Percentiles rank a stretch among this genome's conserved stretches.
Conservation (phyloP, 2,888 invertebrate species). For the Linnaemya vulpina region DNA sequence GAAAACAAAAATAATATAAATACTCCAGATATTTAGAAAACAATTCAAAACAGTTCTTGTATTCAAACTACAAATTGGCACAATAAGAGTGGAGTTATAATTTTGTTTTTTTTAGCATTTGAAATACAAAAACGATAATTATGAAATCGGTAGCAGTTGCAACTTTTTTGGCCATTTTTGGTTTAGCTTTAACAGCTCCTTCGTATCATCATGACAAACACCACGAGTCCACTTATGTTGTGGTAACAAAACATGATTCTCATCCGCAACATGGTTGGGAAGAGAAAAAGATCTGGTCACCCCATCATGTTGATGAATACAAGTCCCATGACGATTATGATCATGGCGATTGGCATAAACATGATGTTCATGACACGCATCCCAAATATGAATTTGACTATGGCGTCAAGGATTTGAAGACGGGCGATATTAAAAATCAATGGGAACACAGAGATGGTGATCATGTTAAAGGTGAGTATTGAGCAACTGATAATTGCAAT, state of each 20-base stretch:
- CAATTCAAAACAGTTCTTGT: slow-evolving; percentile 60
- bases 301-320: too few species aligned
- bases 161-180: slow-evolving; percentile 66
- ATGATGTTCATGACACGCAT: slow-evolving; percentile 80
- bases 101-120: too few species aligned
- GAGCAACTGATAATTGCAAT: too few species aligned
- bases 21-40: slow-evolving; percentile 46
- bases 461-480: slow-evolving; percentile 82
- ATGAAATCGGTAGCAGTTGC: slow-evolving; percentile 63
- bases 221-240: slow-evolving; percentile 77
- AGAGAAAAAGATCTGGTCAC: too few species aligned
- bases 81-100: not conserved
- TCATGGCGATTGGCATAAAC: slow-evolving; percentile 73
- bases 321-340: slow-evolving; percentile 67
- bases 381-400: slow-evolving; percentile 84
- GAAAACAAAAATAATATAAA: slow-evolving; percentile 54
- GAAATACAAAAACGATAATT: not conserved
- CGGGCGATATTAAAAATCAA: slow-evolving; percentile 84
- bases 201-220: slow-evolving; percentile 68
- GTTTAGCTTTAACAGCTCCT: slow-evolving; percentile 74
- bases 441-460: slow-evolving; percentile 84
- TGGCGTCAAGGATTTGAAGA: slow-evolving; percentile 83
- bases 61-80: not conserved
- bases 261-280: slow-evolving; percentile 70
- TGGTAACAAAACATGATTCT: slow-evolving; percentile 77